Evolutionary conservation across 64 coral and sea anemone species (phyloP).

Genomic region (Orbicella faveolata): DNA sequence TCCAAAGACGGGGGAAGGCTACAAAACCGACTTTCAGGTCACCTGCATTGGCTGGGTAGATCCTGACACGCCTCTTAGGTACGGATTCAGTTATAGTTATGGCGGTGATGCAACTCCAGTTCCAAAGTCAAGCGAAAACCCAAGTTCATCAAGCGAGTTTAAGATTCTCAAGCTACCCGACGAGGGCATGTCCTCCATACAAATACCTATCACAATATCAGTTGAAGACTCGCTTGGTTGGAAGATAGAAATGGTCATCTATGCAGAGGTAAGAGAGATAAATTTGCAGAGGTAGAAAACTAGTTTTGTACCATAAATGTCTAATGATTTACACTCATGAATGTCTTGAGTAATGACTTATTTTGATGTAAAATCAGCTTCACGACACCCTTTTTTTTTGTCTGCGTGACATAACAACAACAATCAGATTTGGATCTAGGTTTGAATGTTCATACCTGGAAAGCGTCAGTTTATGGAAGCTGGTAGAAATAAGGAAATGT

Average conservation of each 20-base stretch:
- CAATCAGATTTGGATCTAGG: no score
- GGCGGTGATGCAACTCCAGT: conserved; percentile 2
- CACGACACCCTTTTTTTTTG: no score
- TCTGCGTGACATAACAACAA: no score
- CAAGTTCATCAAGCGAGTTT: conserved; percentile 13
- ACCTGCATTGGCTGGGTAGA: conserved; percentile 32
- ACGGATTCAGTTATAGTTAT: conserved; percentile 40
- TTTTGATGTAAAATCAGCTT: no score
- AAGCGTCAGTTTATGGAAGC: no score
- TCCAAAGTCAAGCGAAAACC: conserved; percentile 13
- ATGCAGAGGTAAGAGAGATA: background rate
- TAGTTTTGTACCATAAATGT: background rate
- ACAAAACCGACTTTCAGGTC: conserved; percentile 41
- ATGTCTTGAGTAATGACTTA: no score
- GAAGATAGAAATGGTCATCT: background rate
- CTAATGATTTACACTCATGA: no score
- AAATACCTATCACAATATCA: conserved; percentile 4
- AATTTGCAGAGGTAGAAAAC: background rate
- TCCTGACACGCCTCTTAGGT: conserved; percentile 36
- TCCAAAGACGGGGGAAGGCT: conserved; percentile 23
- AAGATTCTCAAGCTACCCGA: conserved; percentile 10
- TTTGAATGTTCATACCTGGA: no score
- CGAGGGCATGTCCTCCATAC: background rate
- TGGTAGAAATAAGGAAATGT: no score
- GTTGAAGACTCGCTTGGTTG: conserved; percentile 53